Percentiles rank a stretch among this genome's conserved stretches.
phyloP scores from a whole-genome alignment of 2,797 vertebrate species.

The Acropternis orthonyx region DNA sequence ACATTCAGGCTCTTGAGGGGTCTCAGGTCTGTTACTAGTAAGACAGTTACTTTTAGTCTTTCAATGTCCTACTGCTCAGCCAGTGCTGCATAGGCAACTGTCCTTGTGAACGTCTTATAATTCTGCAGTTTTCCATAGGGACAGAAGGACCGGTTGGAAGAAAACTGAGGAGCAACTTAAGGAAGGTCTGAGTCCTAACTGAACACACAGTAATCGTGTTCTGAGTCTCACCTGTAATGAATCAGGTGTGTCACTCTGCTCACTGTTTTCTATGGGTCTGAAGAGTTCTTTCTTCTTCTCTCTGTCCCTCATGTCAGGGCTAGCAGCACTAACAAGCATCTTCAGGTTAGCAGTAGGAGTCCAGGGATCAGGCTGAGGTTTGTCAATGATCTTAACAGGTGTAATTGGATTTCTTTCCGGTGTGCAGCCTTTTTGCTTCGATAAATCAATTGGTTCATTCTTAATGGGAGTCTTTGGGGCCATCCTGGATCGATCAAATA shows the following conservation, averaged over 20 bases:
- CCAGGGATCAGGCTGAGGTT: conserved; percentile 84
- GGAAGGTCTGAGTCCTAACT: background rate
- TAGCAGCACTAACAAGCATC: conserved; percentile 91
- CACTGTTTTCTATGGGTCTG: conserved; percentile 88
- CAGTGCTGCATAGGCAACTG: background rate
- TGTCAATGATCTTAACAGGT: conserved; percentile 83
- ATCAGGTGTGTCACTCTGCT: conserved; percentile 70
- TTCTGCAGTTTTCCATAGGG: background rate
- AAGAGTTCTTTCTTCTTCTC: conserved; percentile 94
- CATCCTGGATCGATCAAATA: conserved; percentile 82
- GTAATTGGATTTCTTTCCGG: conserved; percentile 85
- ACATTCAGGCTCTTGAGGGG: background rate
- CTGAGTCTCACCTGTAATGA: conserved; percentile 76
- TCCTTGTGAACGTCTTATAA: background rate
- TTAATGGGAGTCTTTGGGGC: conserved; percentile 83
- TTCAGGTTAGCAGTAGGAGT: conserved; percentile 92
- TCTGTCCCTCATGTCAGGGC: conserved; percentile 89
- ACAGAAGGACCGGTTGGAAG: background rate
- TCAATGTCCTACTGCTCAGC: background rate
- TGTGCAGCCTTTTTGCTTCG: conserved; percentile 75
- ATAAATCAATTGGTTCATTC: conserved; percentile 76
- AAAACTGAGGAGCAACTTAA: background rate
- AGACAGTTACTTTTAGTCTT: background rate
- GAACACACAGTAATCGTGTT: background rate
- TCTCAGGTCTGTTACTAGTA: background rate